Evolutionary conservation across 2,888 invertebrate genomes (phyloP).

Genomic region (Lasioglossum pauxillum): DNA sequence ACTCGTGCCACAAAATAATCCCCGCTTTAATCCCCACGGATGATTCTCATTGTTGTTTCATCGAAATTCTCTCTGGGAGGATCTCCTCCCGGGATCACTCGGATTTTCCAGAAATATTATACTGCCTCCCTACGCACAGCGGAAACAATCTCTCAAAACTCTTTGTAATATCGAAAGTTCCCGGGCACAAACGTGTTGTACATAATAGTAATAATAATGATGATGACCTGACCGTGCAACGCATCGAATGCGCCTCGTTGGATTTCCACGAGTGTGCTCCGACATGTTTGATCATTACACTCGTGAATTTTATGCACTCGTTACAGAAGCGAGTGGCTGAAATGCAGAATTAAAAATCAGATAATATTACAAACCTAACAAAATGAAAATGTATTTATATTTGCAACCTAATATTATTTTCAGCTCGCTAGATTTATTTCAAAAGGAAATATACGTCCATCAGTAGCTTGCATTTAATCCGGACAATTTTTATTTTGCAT

Average conservation of each 20-base stretch:
- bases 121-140: conserved; percentile 21
- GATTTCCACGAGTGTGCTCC: background rate
- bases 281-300: background rate
- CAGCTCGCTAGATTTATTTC: background rate
- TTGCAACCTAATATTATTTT: background rate
- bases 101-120: conserved; percentile 69
- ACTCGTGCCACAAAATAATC: conserved; percentile 67
- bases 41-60: conserved; percentile 71
- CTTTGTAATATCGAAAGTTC: conserved; percentile 24
- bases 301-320: background rate
- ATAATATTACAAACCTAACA: background rate
- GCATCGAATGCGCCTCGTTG: background rate
- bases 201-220: conserved; percentile 21
- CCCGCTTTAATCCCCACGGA: conserved; percentile 68
- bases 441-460: background rate
- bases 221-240: background rate
- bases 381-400: background rate
- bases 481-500: background rate
- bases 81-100: conserved; percentile 59
- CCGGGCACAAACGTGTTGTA: background rate
- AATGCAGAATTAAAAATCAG: background rate
- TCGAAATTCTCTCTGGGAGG: conserved; percentile 64
- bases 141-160: conserved; percentile 53
- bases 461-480: background rate
- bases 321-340: no score